phyloP scores from a whole-genome alignment of 2,797 vertebrate genomes.

The Coluber constrictor region DNA sequence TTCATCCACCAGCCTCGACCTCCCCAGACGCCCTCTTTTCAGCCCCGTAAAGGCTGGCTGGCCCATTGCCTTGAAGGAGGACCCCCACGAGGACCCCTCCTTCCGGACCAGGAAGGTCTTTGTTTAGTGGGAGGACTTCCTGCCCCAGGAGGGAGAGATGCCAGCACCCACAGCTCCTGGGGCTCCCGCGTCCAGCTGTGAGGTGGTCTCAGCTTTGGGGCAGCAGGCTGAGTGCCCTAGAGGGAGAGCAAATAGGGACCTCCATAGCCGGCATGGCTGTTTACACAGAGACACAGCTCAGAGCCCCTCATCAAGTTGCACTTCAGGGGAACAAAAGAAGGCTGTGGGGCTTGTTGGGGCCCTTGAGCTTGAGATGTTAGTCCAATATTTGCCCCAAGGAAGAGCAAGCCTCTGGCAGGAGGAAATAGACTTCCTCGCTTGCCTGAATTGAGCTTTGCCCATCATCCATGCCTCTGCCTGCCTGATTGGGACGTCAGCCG shows the following conservation, averaged over 20 bases:
- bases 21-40: not conserved
- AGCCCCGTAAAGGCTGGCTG: not conserved
- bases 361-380: not conserved
- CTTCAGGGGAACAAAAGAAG: not conserved
- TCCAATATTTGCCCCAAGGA: not conserved
- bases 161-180: constrained; percentile 47
- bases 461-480: not conserved
- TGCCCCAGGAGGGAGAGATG: not conserved
- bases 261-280: not conserved
- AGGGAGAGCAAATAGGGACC: not conserved
- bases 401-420: not conserved
- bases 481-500: not conserved
- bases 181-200: not conserved
- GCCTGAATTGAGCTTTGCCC: not conserved
- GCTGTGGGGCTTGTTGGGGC: not conserved
- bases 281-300: not conserved
- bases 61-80: not conserved
- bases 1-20: no score
- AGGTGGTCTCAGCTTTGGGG: not conserved
- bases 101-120: not conserved
- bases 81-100: not conserved
- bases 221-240: not conserved
- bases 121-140: not conserved
- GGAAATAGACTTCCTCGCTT: not conserved
- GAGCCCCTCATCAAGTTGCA: not conserved